Evolutionary conservation across 2,797 vertebrate species (phyloP).

Genomic region (Halcyon leucocephala): DNA sequence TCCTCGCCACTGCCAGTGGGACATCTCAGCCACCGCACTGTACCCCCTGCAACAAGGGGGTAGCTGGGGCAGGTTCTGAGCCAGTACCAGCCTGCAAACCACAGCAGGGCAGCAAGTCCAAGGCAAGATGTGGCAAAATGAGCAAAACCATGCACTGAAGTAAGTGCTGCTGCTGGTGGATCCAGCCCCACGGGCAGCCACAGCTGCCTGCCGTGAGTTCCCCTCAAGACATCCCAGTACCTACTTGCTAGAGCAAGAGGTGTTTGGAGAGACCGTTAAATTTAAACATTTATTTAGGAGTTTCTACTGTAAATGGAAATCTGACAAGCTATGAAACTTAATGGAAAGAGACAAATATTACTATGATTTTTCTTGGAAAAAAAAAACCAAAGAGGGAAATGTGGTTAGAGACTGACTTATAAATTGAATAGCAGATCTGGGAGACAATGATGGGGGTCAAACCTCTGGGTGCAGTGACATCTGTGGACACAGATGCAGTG

Average conservation of each 20-base stretch:
- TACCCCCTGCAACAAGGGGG: background rate
- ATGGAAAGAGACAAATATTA: background rate
- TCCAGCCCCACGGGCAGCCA: background rate
- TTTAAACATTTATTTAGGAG: background rate
- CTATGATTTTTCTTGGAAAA: background rate
- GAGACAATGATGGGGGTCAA: background rate
- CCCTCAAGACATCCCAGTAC: background rate
- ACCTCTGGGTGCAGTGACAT: background rate
- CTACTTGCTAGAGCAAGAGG: background rate
- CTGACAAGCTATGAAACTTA: background rate
- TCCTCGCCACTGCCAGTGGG: fast-evolving
- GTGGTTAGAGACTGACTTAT: background rate
- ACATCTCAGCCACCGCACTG: background rate
- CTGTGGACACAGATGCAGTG: background rate
- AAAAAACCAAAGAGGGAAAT: background rate
- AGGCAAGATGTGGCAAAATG: background rate
- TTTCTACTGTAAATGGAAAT: background rate
- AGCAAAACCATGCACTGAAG: background rate
- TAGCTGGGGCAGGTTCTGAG: background rate
- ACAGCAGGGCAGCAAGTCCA: background rate
- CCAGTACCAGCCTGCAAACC: background rate
- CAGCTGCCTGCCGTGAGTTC: background rate
- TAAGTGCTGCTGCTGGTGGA: background rate
- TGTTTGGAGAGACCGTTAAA: background rate
- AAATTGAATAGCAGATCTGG: background rate